phyloP scores from a whole-genome alignment of 2,113 vertebrate species.

The Rhabdomys dilectus region DNA sequence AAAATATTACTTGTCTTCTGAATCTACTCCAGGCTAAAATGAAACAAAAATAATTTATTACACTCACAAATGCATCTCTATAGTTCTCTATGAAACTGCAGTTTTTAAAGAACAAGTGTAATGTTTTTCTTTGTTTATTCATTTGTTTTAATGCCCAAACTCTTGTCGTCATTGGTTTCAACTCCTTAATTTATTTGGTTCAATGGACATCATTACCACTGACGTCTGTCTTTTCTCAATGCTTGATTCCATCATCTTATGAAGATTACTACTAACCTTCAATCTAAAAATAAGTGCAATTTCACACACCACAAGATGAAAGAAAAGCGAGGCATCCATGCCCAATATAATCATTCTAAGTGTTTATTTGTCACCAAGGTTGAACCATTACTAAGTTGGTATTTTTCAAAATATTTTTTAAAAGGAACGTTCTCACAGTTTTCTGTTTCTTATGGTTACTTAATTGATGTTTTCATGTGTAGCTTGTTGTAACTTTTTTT shows the following conservation, averaged over 20 bases:
- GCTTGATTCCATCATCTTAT: not conserved
- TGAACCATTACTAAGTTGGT: not conserved
- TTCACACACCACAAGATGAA: not conserved
- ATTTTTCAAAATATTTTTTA: not conserved
- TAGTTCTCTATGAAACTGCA: not conserved
- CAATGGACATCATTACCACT: not conserved
- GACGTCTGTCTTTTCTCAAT: not conserved
- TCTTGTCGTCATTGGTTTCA: not conserved
- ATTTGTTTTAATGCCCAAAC: not conserved
- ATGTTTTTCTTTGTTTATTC: not conserved
- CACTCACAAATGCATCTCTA: not conserved
- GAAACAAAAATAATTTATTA: not conserved
- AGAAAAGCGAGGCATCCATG: not conserved
- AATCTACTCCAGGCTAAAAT: not conserved
- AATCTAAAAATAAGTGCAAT: not conserved
- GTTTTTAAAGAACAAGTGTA: not conserved
- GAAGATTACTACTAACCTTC: not conserved
- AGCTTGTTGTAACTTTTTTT: not conserved
- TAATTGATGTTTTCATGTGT: not conserved
- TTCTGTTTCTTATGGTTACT: not conserved
- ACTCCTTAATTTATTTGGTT: not conserved
- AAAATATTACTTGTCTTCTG: not conserved
- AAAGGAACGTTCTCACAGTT: not conserved
- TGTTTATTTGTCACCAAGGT: not conserved
- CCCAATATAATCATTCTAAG: not conserved